These are phyloP conservation scores for Loris lydekkerianus DNA, from an alignment of 2,797 vertebrate species.

Conservation along the genomic window DNA sequence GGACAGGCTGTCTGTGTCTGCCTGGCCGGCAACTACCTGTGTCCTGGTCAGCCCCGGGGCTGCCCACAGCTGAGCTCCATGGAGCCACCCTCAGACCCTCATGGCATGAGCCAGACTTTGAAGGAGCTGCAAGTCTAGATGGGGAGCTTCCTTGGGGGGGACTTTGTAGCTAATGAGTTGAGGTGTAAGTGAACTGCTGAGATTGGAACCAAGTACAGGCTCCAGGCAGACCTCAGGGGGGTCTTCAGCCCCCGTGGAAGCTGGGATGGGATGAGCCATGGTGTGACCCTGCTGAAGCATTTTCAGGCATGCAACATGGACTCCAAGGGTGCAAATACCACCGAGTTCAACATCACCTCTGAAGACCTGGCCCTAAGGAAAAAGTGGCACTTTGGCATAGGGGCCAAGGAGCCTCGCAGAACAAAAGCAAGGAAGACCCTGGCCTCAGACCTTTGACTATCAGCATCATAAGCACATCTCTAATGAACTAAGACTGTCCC, in stretches of 20 bases:
- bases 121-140: not conserved
- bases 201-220: not conserved
- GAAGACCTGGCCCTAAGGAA: not conserved
- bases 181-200: fast-evolving
- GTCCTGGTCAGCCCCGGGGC: not conserved
- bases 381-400: not conserved
- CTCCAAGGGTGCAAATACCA: fast-evolving
- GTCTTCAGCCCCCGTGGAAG: not conserved
- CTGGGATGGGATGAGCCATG: fast-evolving
- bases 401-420: not conserved
- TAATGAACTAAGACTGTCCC: not conserved
- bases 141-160: not conserved
- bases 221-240: not conserved
- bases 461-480: not conserved
- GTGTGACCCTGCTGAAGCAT: not conserved
- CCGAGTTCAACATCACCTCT: not conserved
- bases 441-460: not conserved
- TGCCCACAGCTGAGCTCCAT: not conserved
- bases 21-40: not conserved
- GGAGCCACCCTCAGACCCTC: not conserved
- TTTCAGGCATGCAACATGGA: not conserved
- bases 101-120: not conserved
- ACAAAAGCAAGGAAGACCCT: not conserved
- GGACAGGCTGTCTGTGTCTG: not conserved
- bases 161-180: no score